A percentile compares a stretch with the other conserved stretches of the same genome.
These are phyloP conservation scores for Malurus alboscapulatus DNA, from an alignment of 2,113 vertebrate genomes.

Conservation along the genomic window DNA sequence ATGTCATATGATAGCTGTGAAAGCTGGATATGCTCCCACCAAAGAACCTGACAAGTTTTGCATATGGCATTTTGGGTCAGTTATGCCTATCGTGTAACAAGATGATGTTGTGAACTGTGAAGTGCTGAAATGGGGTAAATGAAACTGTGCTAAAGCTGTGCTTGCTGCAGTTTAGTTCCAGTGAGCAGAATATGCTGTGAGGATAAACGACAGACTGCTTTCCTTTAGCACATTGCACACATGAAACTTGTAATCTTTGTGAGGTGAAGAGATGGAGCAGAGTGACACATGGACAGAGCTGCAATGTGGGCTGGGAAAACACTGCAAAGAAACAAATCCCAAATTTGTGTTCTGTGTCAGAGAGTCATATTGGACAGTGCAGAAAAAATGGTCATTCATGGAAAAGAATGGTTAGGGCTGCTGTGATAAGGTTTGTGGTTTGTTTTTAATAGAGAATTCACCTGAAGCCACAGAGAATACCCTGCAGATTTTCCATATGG, in stretches of 20 bases:
- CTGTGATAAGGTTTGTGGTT: neutral
- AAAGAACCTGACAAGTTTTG: constrained; percentile 19
- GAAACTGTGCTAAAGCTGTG: neutral
- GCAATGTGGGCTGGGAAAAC: neutral
- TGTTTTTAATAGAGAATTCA: neutral
- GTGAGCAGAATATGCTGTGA: constrained; percentile 4
- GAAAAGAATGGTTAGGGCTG: neutral
- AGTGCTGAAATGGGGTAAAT: constrained; percentile 38
- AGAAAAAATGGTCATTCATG: neutral
- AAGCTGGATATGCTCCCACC: neutral
- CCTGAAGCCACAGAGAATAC: neutral
- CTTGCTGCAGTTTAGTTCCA: neutral
- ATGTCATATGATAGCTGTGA: constrained; percentile 44
- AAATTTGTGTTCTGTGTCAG: neutral
- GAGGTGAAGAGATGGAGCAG: neutral
- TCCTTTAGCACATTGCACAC: neutral
- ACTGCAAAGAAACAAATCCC: neutral
- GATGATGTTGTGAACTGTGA: neutral
- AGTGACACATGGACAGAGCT: neutral
- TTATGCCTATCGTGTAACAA: neutral
- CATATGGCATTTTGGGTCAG: neutral
- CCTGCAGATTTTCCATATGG: neutral
- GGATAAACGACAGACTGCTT: neutral
- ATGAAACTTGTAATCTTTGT: neutral
- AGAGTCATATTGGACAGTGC: fast-evolving